Base-by-base conservation (phyloP, 1,140 invertebrate genomes). In the Coelopa frigida region DNA sequence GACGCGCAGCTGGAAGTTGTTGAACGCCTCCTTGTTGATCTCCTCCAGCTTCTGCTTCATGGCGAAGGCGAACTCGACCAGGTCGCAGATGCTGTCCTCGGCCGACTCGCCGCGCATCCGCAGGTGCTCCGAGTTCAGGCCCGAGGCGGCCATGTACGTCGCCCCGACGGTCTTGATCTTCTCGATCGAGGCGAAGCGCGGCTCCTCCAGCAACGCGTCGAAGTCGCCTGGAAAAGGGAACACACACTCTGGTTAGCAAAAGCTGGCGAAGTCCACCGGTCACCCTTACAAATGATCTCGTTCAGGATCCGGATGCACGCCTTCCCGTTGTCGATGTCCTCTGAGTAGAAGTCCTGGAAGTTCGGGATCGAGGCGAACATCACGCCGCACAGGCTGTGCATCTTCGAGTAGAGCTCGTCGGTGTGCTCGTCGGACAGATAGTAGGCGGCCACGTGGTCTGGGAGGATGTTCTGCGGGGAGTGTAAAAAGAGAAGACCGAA, bases 311-410 rank as follows among this genome's bases (percentile, higher is more conserved):
- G 76, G 61, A 99, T 95, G 73, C 94, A 98, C 65, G 98, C 96
- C 61, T 98, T 84, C 32, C 95, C 96, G 65, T 94, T 91, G 70
- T 93, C 94, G 35, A 94, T 87, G 69, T 94, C 92, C 72, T 98
- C 94, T 2, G 92, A 95, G 76, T 98, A 98, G 70, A 98, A 98
- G 66, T 97, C 92, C 26, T 93, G 94, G 70, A 98, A 98, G 73
- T 98, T 98, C 3, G 95, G 92, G 50, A 98, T 96, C 31, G 91
- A 94, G 7, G 94, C 95, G 70, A 98, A 98, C 81, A 98, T 87
- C 0, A 98, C 94, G 2, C 91, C 94, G 22, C 96, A 93, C 68
- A 89, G 85, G 50, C 89, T 83, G 41, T 94, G 85, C 51, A 86
- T 87, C 61, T 97, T 89, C 11, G 93, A 93, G 70, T 97, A 98